phyloP scores from a whole-genome alignment of 1,140 invertebrate genomes.

The Rhagoletis zephyria region DNA sequence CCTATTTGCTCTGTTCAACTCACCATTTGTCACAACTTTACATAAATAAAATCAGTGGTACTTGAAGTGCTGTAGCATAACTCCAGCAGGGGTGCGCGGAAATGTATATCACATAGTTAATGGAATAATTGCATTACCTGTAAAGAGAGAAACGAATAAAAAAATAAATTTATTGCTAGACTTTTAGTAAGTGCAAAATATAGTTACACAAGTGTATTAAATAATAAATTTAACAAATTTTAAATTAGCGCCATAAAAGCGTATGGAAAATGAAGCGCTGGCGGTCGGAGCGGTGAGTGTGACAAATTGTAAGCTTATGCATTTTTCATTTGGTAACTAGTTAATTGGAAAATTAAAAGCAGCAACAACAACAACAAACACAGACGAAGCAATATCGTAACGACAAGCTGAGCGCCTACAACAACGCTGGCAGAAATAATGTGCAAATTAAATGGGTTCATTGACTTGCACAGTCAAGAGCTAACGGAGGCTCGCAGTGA shows the following conservation, averaged over 20 bases:
- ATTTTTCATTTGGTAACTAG: conserved; percentile 49
- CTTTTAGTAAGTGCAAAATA: not conserved
- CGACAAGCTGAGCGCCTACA: not conserved
- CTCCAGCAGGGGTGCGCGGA: not conserved
- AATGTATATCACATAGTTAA: not conserved
- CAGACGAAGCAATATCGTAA: not conserved
- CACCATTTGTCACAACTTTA: not conserved
- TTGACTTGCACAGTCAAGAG: conserved; percentile 10
- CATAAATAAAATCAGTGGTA: not conserved
- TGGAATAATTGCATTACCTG: conserved; percentile 37
- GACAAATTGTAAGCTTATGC: conserved; percentile 43
- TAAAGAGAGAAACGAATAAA: not conserved
- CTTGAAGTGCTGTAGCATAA: not conserved
- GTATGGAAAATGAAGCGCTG: not conserved
- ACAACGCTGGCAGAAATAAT: conserved; percentile 47
- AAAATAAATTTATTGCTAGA: not conserved
- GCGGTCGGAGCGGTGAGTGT: not conserved
- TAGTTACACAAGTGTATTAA: not conserved
- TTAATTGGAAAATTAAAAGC: conserved; percentile 53
- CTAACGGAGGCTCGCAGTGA: not conserved
- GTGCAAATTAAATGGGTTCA: conserved; percentile 51
- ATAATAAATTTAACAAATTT: conserved; percentile 11
- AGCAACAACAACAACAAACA: not conserved
- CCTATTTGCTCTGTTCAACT: not conserved
- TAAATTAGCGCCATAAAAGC: not conserved